Base-by-base conservation (phyloP, 1,140 invertebrate genomes). In the Adelges cooleyi region DNA sequence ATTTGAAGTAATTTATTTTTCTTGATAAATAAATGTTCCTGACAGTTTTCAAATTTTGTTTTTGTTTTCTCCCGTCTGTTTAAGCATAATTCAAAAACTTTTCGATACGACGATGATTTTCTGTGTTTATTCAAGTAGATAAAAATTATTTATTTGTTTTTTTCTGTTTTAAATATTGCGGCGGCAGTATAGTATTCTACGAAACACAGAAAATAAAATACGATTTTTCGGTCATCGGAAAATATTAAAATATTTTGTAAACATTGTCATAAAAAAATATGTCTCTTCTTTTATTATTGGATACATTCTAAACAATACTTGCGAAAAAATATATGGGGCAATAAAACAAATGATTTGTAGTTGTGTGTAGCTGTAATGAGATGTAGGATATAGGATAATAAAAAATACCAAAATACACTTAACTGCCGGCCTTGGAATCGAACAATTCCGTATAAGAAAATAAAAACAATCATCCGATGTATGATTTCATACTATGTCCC, bases 1-100 rank as follows among this genome's bases (percentile, higher is more conserved):
- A 23, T 59, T 59, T 59, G 53, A 59, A 59, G 38, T 59, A 22
- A 17, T 59, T 44, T 27, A 42, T 59, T 44, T 42, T 59, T 59
- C 36, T 18, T 11, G 13, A 27, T 59, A 42, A 25, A 42, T 44
- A 44, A 59, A 59, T 11, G 23, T 59, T 23, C 44, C 9, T 11
- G n/a, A 18, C 38, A 59, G 38, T 5, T 17, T 44, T 27, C 20
- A 15, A 1, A 13, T 25, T 20, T 42, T 17, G 44, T 15, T 9
- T 23, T 54, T 23, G 20, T 54, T 23, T 40, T 56, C 20, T 18
- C 9, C 36, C 17, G 1, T 42, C 2, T 42, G n/a, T 25, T 56
- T 52, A 18, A 33, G 15, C 15, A 38, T n/a, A 54, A 23, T 6
- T 3, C 20, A 3, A 54, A 54, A 53, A 53, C 51, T 53, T 53